These are phyloP conservation scores for Tinea semifulvella DNA, from an alignment of 2,888 invertebrate species.

Conservation along the genomic window DNA sequence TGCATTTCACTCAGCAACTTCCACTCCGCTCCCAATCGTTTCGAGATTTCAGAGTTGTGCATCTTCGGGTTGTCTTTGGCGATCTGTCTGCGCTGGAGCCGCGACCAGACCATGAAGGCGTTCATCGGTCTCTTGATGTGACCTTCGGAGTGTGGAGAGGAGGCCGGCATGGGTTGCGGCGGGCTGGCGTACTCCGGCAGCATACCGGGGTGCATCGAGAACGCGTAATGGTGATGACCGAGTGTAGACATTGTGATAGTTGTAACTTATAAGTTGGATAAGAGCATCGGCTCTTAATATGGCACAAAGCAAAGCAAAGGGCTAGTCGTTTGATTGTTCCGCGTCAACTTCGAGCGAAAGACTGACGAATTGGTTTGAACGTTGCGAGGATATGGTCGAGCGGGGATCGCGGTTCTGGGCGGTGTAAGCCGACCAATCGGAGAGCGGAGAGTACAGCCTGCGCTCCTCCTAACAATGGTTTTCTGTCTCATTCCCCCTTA, in stretches of 20 bases:
- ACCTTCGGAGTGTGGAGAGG: conserved; percentile 67
- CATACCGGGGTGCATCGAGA: conserved; percentile 61
- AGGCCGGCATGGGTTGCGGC: conserved; percentile 48
- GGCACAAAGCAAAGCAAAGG: conserved; percentile 53
- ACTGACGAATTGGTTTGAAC: conserved; percentile 43
- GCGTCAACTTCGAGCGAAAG: conserved; percentile 56
- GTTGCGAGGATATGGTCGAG: conserved; percentile 37
- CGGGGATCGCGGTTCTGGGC: conserved; percentile 45
- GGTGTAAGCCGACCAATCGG: conserved; percentile 41
- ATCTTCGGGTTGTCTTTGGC: conserved; percentile 94
- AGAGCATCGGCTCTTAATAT: conserved; percentile 48
- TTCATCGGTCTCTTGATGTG: conserved; percentile 98
- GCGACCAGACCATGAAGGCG: conserved; percentile 97
- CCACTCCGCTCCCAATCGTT: conserved; percentile 93
- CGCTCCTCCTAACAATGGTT: conserved; percentile 38
- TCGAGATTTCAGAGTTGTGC: conserved; percentile 92
- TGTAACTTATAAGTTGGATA: conserved; percentile 15
- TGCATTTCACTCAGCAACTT: conserved; percentile 86
- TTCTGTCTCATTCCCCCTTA: conserved; percentile 29
- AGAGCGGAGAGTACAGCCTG: conserved; percentile 37
- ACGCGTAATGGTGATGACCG: conserved; percentile 63
- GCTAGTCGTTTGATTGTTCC: conserved; percentile 46
- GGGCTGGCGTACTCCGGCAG: conserved; percentile 54
- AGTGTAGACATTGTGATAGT: conserved; percentile 49
- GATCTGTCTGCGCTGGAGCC: conserved; percentile 90